Evolutionary conservation across 1,140 invertebrate genomes (phyloP).

Genomic region (Bombus confusus): DNA sequence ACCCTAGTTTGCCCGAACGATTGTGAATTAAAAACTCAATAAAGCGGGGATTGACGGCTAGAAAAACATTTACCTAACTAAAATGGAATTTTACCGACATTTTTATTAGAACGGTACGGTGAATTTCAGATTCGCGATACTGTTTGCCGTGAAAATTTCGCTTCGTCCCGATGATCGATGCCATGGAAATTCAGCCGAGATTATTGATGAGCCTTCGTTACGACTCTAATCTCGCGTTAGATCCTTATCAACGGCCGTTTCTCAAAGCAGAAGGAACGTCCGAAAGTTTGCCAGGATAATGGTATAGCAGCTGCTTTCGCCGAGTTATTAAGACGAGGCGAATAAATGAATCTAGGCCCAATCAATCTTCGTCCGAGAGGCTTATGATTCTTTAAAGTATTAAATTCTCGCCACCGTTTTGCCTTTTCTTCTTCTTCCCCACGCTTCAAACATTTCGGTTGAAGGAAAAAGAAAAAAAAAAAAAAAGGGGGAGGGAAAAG

Average conservation of each 20-base stretch:
- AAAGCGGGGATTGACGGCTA: background rate
- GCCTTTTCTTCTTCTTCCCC: too few relatives aligned
- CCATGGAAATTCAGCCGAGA: background rate
- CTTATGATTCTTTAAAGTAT: background rate
- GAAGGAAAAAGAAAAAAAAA: background rate
- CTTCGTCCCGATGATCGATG: background rate
- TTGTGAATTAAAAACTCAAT: constrained; percentile 37
- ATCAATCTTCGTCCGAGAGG: constrained; percentile 13
- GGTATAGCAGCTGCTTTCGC: background rate
- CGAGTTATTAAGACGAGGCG: background rate
- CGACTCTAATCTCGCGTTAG: background rate
- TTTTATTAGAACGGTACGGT: background rate
- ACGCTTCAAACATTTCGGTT: background rate
- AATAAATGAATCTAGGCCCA: background rate
- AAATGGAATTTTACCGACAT: constrained; percentile 42
- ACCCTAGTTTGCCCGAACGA: constrained; percentile 1
- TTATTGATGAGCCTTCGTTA: background rate
- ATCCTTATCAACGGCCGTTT: background rate
- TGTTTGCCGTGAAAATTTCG: constrained; percentile 18
- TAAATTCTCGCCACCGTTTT: background rate
- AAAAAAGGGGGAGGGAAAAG: too few relatives aligned
- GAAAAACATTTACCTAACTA: constrained; percentile 31
- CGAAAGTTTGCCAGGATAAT: background rate
- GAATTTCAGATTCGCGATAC: constrained; percentile 7
- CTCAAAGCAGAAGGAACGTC: background rate